Evolutionary conservation across 2,113 vertebrate genomes (phyloP).

Genomic region (Catagonus wagneri): DNA sequence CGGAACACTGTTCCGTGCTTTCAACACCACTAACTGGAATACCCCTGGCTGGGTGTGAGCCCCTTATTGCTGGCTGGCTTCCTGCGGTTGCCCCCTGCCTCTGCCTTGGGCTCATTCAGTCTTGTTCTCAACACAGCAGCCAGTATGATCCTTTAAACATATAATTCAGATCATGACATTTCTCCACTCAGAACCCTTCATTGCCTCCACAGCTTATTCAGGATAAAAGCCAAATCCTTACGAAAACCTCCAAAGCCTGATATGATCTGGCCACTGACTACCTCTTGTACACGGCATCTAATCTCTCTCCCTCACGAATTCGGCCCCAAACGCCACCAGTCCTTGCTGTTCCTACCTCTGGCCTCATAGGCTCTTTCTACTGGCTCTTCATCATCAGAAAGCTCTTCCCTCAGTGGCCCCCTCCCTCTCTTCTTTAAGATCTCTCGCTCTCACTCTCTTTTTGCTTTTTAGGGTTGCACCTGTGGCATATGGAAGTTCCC

Average conservation of each 20-base stretch:
- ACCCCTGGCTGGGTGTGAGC: not conserved
- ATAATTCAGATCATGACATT: not conserved
- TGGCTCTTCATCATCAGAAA: not conserved
- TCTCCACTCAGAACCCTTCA: not conserved
- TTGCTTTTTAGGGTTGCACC: too few species aligned
- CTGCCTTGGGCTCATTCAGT: not conserved
- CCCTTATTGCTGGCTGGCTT: not conserved
- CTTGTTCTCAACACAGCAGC: not conserved
- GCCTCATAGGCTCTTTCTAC: not conserved
- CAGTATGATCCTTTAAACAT: not conserved
- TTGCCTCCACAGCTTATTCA: not conserved
- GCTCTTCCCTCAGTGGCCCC: not conserved
- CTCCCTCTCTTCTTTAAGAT: not conserved
- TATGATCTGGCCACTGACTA: not conserved
- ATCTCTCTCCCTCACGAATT: not conserved
- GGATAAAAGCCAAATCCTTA: slow-evolving; percentile 24
- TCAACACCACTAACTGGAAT: not conserved
- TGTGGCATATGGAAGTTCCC: too few species aligned
- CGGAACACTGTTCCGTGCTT: not conserved
- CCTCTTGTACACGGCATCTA: not conserved
- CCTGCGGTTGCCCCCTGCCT: not conserved
- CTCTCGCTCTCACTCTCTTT: not conserved
- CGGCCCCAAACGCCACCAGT: not conserved
- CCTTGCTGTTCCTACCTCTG: not conserved
- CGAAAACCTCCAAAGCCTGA: not conserved